phyloP scores from a whole-genome alignment of 1,140 invertebrate species.

The Asobara japonica region DNA sequence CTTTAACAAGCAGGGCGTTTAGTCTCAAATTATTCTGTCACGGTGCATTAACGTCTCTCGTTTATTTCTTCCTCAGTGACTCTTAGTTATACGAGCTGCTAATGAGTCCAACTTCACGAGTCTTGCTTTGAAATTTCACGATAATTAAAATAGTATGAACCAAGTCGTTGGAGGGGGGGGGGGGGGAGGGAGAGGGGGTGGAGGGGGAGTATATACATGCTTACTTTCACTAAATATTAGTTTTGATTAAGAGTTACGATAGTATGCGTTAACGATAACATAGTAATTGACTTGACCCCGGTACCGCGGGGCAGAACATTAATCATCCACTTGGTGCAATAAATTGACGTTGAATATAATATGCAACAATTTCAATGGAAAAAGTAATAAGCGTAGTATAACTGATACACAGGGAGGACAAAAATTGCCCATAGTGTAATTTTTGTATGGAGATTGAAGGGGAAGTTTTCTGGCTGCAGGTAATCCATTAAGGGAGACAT shows the following conservation, averaged over 20 bases:
- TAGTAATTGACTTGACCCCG: constrained; percentile 10
- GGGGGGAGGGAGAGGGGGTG: too few species aligned
- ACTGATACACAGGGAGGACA: not conserved
- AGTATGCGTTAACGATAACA: not conserved
- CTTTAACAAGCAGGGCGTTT: constrained; percentile 54
- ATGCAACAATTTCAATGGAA: not conserved
- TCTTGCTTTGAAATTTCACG: constrained; percentile 42
- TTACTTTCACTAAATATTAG: not conserved
- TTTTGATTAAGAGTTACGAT: not conserved
- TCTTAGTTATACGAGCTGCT: constrained; percentile 42
- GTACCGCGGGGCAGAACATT: not conserved
- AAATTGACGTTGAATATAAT: constrained; percentile 1
- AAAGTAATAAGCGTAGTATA: not conserved
- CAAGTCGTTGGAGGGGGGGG: too few species aligned
- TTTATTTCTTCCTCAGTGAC: constrained; percentile 39
- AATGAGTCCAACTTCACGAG: constrained; percentile 39
- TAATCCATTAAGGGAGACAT: too few species aligned
- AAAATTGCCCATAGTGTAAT: not conserved
- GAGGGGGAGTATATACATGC: not conserved
- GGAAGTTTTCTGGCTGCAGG: too few species aligned
- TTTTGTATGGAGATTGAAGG: too few species aligned
- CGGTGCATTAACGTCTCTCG: constrained; percentile 53
- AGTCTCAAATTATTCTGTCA: constrained; percentile 61
- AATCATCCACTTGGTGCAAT: not conserved
- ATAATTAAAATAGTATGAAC: constrained; percentile 42